phyloP scores from a whole-genome alignment of 2,888 invertebrate species.

The Cistogaster globosa region DNA sequence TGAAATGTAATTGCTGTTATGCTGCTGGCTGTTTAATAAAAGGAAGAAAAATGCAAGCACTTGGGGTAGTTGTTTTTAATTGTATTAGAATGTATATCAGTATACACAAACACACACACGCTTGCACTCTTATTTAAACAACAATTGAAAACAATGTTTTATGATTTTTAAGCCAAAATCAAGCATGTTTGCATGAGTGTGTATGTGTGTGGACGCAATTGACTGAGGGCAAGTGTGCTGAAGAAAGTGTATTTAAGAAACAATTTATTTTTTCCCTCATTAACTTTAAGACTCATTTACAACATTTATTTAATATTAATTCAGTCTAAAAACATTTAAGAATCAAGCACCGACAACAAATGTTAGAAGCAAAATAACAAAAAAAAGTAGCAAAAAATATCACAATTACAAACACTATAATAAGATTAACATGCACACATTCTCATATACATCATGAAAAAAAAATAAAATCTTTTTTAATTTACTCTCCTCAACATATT shows the following conservation, averaged over 20 bases:
- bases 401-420: constrained; percentile 60
- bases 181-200: constrained; percentile 10
- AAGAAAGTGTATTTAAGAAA: constrained; percentile 40
- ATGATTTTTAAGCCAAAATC: constrained; percentile 24
- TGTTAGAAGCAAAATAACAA: constrained; percentile 31
- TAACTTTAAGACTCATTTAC: constrained; percentile 71
- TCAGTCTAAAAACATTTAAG: constrained; percentile 80
- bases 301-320: constrained; percentile 78
- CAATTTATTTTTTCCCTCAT: constrained; percentile 62
- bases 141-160: constrained; percentile 47
- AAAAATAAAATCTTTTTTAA: neutral
- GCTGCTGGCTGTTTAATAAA: constrained; percentile 33
- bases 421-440: constrained; percentile 67
- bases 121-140: constrained; percentile 4
- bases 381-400: constrained; percentile 74
- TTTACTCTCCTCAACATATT: neutral
- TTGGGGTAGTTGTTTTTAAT: constrained; percentile 65
- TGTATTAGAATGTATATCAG: constrained; percentile 35
- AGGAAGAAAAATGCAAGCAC: constrained; percentile 22
- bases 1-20: constrained; percentile 73
- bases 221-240: constrained; percentile 18
- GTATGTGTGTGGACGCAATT: constrained; percentile 3
- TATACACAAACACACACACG: too few species aligned
- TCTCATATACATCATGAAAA: neutral
- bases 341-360: constrained; percentile 75